Conservation (phyloP, 2,888 invertebrate genomes). For the Bibio marci region DNA sequence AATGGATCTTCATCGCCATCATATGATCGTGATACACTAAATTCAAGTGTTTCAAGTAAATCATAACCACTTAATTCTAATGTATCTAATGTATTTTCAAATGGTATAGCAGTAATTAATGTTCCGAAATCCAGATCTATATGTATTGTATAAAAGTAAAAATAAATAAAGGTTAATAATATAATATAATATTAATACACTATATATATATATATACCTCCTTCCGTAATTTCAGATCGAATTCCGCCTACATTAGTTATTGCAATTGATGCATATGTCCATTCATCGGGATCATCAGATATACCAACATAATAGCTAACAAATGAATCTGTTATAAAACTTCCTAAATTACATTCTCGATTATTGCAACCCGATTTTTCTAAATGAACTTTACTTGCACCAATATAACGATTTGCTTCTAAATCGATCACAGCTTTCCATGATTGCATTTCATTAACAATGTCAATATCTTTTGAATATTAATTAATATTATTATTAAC, state of each 20-base stretch:
- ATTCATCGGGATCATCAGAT: slow-evolving; percentile 29
- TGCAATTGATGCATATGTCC: slow-evolving; percentile 51
- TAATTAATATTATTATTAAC: too few species aligned
- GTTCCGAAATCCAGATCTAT: too few species aligned
- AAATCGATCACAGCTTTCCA: too few species aligned
- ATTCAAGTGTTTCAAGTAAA: slow-evolving; percentile 44
- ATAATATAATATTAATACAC: too few species aligned
- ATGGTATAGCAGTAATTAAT: slow-evolving; percentile 52
- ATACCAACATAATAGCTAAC: slow-evolving; percentile 17
- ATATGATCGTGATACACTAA: slow-evolving; percentile 30
- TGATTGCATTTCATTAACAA: background rate
- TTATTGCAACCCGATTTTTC: slow-evolving; percentile 34
- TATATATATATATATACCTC: slow-evolving; percentile 28
- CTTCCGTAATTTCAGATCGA: slow-evolving; percentile 45
- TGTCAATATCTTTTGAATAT: background rate
- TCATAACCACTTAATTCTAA: slow-evolving; percentile 50
- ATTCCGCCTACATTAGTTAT: slow-evolving; percentile 52
- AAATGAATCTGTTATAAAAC: slow-evolving; percentile 54
- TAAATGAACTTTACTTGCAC: slow-evolving; percentile 41
- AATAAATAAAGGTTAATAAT: too few species aligned
- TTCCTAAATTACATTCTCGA: slow-evolving; percentile 71
- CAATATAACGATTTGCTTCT: slow-evolving; percentile 43
- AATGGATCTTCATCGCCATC: slow-evolving; percentile 24
- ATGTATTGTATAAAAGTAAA: too few species aligned
- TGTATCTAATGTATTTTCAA: slow-evolving; percentile 55